Conservation (phyloP, 1,140 invertebrate species). For the Mercenaria mercenaria region DNA sequence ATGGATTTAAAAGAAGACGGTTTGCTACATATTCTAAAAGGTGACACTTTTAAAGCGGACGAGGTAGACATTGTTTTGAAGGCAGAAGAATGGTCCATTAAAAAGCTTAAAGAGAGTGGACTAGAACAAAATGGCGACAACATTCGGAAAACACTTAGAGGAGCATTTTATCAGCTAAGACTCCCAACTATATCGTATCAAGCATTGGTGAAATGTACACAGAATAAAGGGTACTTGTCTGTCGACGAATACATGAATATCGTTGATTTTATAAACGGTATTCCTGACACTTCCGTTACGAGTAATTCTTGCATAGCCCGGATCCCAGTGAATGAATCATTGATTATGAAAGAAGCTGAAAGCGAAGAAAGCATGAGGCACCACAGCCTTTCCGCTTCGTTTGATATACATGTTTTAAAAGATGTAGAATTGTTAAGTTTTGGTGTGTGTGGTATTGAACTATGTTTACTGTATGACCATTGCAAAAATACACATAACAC, state of each 20-base stretch:
- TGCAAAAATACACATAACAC: no score
- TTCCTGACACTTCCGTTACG: background rate
- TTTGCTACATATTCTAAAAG: background rate
- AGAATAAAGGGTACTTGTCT: background rate
- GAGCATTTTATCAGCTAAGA: background rate
- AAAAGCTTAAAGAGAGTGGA: background rate
- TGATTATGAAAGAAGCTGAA: background rate
- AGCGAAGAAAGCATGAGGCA: background rate
- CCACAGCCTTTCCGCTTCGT: background rate
- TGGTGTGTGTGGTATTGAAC: background rate
- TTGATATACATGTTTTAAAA: background rate
- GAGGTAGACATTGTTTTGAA: background rate
- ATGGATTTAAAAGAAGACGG: background rate
- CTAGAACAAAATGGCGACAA: background rate
- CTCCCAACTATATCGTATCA: background rate
- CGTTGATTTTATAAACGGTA: background rate
- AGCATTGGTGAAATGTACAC: background rate
- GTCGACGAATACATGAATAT: background rate
- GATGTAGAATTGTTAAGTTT: background rate
- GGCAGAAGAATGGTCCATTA: background rate
- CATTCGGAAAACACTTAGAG: background rate
- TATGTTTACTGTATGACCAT: no score
- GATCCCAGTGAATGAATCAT: background rate
- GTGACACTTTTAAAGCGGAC: conserved; percentile 11
- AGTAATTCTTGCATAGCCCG: background rate